Evolutionary conservation across 2,113 vertebrate genomes (phyloP).

Genomic region (Orthonyx spaldingii): DNA sequence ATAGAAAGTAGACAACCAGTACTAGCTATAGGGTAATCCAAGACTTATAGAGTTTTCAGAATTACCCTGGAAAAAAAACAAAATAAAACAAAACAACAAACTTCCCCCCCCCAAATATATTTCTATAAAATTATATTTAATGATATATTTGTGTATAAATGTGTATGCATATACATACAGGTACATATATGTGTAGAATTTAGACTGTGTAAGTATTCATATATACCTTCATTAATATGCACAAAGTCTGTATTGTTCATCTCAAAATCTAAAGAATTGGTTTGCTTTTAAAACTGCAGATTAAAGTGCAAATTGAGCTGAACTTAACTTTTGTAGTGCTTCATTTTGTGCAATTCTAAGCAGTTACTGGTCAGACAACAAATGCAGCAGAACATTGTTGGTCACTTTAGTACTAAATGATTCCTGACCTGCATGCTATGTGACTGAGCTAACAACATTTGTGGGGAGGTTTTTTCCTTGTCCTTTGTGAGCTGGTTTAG

Average conservation of each 20-base stretch:
- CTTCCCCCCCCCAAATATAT: fast-evolving
- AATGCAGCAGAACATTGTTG: neutral
- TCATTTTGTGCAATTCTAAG: neutral
- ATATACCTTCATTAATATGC: neutral
- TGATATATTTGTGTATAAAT: neutral
- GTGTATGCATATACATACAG: neutral
- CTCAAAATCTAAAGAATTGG: neutral
- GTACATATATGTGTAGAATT: neutral
- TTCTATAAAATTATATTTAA: neutral
- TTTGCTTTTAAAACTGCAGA: neutral
- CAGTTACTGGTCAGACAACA: neutral
- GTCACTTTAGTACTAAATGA: neutral
- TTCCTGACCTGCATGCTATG: neutral
- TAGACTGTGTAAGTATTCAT: neutral
- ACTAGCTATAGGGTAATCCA: neutral
- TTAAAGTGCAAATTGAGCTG: neutral
- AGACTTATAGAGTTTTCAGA: neutral
- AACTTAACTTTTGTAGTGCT: neutral
- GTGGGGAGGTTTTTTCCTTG: neutral
- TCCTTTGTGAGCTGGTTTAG: neutral
- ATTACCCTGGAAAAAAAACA: neutral
- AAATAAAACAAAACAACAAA: neutral
- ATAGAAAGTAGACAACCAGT: neutral
- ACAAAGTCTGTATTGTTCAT: neutral
- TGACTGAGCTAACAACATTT: neutral